Evolutionary conservation across 2,113 vertebrate species (phyloP).

Genomic region (Glaucomys volans): DNA sequence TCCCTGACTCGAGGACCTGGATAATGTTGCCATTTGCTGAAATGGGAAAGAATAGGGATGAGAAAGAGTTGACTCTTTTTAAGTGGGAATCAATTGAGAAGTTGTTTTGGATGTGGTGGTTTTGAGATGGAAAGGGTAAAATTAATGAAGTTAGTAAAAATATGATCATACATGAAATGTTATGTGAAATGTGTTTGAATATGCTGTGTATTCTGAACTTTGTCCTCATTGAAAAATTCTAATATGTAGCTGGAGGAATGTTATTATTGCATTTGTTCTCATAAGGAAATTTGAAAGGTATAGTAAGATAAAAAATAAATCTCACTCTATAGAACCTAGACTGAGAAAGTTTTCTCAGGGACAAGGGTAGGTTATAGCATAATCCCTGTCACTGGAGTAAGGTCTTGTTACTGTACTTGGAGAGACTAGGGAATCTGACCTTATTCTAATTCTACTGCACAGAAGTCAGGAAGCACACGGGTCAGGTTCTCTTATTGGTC

Average conservation of each 20-base stretch:
- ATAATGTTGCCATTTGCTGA: not conserved
- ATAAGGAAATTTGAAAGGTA: not conserved
- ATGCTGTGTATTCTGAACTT: not conserved
- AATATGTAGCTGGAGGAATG: not conserved
- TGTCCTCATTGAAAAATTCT: not conserved
- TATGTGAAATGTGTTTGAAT: not conserved
- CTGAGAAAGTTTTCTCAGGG: not conserved
- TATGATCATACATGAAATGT: not conserved
- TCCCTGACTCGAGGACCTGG: not conserved
- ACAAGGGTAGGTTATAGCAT: not conserved
- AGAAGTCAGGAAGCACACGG: not conserved
- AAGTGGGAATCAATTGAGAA: not conserved
- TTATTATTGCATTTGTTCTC: not conserved
- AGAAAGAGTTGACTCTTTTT: not conserved
- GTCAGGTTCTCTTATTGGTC: not conserved
- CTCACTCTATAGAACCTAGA: not conserved
- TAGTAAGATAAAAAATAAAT: not conserved
- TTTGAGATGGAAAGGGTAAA: not conserved
- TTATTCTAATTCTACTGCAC: not conserved
- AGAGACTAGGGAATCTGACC: not conserved
- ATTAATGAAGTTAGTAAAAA: not conserved
- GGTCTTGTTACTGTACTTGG: not conserved
- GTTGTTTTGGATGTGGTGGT: not conserved
- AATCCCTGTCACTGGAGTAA: not conserved
- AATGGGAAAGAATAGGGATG: not conserved